These are phyloP conservation scores for Cephus pulcher DNA, from an alignment of 2,888 invertebrate genomes.

Conservation along the genomic window DNA sequence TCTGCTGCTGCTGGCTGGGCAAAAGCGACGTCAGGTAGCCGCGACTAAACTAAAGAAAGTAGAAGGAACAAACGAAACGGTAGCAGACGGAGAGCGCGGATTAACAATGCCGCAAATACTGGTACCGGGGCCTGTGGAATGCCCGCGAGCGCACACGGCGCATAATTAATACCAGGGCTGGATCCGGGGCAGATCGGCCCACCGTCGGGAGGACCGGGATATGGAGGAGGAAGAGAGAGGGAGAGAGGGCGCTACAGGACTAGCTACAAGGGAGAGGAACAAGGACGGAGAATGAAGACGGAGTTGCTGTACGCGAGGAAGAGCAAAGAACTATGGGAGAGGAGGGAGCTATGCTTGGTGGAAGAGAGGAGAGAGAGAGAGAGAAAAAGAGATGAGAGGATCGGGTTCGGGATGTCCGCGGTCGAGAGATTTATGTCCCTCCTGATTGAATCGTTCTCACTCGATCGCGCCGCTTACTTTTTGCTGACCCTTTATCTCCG, in stretches of 20 bases:
- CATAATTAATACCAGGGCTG: slow-evolving; percentile 62
- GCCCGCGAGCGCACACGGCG: slow-evolving; percentile 62
- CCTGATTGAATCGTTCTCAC: slow-evolving; percentile 68
- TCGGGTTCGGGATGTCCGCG: slow-evolving; percentile 58
- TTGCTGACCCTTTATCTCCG: slow-evolving; percentile 38
- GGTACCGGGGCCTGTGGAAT: slow-evolving; percentile 61
- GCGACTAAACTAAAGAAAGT: neutral
- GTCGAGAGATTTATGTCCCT: slow-evolving; percentile 66
- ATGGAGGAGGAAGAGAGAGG: slow-evolving; percentile 23
- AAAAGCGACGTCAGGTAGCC: neutral
- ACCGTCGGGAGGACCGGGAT: slow-evolving; percentile 25
- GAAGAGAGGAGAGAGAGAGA: slow-evolving; percentile 15
- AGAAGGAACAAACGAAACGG: slow-evolving; percentile 50
- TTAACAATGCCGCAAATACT: slow-evolving; percentile 66
- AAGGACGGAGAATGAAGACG: slow-evolving; percentile 23
- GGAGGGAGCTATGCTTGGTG: slow-evolving; percentile 23
- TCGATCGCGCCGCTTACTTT: slow-evolving; percentile 65
- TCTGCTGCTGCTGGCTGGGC: neutral
- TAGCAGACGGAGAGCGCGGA: slow-evolving; percentile 60
- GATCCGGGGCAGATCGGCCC: slow-evolving; percentile 9
- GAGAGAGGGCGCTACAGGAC: slow-evolving; percentile 15
- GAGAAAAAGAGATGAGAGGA: slow-evolving; percentile 14
- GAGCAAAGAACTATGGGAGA: slow-evolving; percentile 42
- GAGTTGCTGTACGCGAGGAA: slow-evolving; percentile 24
- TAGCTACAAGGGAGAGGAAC: slow-evolving; percentile 1